Evolutionary conservation across 2,888 invertebrate species (phyloP), one percentile per base, ranked within the genome.

Genomic region (Empis stercorea): DNA sequence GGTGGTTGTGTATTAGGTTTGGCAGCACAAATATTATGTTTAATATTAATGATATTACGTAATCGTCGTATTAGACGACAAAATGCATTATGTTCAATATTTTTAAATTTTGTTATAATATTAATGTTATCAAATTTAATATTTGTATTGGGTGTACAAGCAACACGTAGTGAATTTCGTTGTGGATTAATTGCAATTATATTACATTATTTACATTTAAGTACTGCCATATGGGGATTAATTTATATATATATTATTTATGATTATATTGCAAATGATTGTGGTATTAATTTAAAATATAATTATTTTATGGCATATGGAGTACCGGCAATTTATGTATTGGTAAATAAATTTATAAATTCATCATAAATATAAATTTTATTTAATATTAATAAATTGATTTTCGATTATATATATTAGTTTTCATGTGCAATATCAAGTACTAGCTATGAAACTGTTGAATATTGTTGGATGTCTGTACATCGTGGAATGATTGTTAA

Each of bases 391-490:
- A 14, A 34, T n/a, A 7, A 34, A n/a, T 14, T 14, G 14, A 11
- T 34, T 15, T 37, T 16, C 4, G 16, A 14, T 37, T 37, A 37
- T 34, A 39, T 43, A 40, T 39, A 44, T 44, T 62, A 79, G 77
- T 73, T 79, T 53, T 80, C 81, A 52, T 81, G 79, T 59, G 73
- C 78, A 9, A 68, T 79, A n/a, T 76, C 81, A 30, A 79, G 81
- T 57, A 74, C 77, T 54, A 82, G 81, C 52, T 84, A 83, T 59
- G 84, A 85, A 68, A 79, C 77, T 30, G 77, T 78, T 55, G 76
- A 77, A 56, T 84, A 82, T 60, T 85, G 84, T 61, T 85, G 84
- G 78, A 79, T 84, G 74, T 83, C 83, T 0, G 79, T 84, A 40
- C 81, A 82, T 62, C 78, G 80, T 58, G 84, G 84, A 6, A 84